Percentiles rank a stretch among this genome's conserved stretches.
Conservation (phyloP, 1,140 invertebrate genomes). For the Ostrea denselamellosa region DNA sequence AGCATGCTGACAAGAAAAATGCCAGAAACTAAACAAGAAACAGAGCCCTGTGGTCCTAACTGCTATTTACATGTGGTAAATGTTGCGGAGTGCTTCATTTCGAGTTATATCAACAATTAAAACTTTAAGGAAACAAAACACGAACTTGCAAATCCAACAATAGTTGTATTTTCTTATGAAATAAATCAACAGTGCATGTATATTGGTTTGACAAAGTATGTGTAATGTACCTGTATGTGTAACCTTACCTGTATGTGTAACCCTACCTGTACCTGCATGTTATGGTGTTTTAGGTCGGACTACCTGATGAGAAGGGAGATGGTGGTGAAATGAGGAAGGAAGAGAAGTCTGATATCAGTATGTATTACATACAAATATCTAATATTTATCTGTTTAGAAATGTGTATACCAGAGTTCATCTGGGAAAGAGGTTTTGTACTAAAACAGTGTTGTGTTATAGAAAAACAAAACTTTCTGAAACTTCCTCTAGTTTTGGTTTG, state of each 20-base stretch:
- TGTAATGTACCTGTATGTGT: neutral
- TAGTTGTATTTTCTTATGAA: neutral
- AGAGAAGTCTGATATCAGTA: neutral
- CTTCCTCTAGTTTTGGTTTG: too few species aligned
- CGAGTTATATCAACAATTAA: neutral
- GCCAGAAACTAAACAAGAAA: slow-evolving; percentile 91
- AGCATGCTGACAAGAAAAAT: slow-evolving; percentile 93
- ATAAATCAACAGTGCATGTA: neutral
- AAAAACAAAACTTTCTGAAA: too few species aligned
- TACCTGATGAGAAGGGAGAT: slow-evolving; percentile 15
- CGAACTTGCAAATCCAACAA: too few species aligned
- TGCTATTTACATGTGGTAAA: slow-evolving; percentile 87
- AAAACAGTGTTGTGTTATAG: too few species aligned
- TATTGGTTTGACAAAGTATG: neutral
- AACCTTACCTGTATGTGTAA: neutral
- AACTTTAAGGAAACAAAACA: neutral
- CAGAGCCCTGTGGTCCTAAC: slow-evolving; percentile 90
- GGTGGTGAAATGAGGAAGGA: neutral
- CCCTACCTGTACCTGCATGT: neutral
- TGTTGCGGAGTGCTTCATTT: neutral
- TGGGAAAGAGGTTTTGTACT: neutral
- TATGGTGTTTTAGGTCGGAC: neutral
- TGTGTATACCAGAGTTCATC: neutral
- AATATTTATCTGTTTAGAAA: neutral
- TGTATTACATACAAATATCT: neutral